Conservation (phyloP, 2,113 vertebrate species). For the Phycodurus eques region DNA sequence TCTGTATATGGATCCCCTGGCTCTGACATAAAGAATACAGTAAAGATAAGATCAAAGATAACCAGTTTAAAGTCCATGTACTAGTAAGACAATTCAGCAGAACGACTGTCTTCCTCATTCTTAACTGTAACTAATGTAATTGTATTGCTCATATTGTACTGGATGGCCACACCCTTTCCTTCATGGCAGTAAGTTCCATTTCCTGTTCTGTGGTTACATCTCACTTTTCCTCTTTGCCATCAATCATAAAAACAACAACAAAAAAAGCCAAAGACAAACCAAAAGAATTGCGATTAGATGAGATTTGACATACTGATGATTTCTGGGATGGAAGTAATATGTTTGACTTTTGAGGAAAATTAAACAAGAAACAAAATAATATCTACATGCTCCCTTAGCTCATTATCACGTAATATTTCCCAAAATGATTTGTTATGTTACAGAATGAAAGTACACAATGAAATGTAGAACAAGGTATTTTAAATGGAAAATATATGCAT, state of each 20-base stretch:
- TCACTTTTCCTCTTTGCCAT: neutral
- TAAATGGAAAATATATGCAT: slow-evolving; percentile 1
- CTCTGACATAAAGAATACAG: too few relatives aligned
- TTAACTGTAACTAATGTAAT: neutral
- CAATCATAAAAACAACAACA: neutral
- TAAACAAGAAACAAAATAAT: neutral
- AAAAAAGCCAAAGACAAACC: too few relatives aligned
- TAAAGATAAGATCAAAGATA: too few relatives aligned
- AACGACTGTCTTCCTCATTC: too few relatives aligned
- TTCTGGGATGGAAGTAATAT: too few relatives aligned
- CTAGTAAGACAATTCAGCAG: too few relatives aligned
- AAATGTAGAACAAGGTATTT: neutral
- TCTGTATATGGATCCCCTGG: too few relatives aligned
- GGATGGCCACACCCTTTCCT: neutral
- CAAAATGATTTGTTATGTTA: neutral
- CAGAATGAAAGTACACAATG: neutral
- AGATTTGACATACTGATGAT: neutral
- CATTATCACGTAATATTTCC: neutral
- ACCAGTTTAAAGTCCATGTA: too few relatives aligned
- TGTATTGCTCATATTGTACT: neutral
- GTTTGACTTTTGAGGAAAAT: neutral
- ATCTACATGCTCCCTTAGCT: neutral
- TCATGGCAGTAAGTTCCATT: neutral
- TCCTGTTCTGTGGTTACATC: neutral
- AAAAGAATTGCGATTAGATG: neutral